Percentiles rank a stretch among this genome's conserved stretches.
Conservation (phyloP, 2,888 invertebrate species). For the Rhyacophila evoluta region DNA sequence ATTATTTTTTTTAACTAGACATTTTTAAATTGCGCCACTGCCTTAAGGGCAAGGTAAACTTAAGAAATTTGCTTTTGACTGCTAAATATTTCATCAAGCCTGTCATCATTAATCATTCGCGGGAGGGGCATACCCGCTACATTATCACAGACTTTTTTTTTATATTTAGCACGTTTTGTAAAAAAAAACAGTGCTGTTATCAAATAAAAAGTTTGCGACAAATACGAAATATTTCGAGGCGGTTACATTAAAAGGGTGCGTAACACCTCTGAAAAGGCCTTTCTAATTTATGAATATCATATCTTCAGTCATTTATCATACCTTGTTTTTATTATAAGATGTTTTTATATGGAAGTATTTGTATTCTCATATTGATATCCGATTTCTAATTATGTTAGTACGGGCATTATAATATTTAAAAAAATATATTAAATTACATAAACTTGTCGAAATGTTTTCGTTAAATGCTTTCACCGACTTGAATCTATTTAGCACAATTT, state of each 20-base stretch:
- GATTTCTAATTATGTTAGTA: too few species aligned
- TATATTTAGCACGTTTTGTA: slow-evolving; percentile 8
- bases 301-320: background rate
- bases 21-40: too few species aligned
- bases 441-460: too few species aligned
- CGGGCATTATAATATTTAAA: too few species aligned
- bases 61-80: slow-evolving; percentile 36
- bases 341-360: too few species aligned
- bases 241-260: background rate
- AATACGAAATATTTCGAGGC: background rate
- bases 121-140: slow-evolving; percentile 3
- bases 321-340: too few species aligned
- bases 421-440: too few species aligned
- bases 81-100: slow-evolving; percentile 39
- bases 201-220: slow-evolving; percentile 19
- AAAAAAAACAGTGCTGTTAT: background rate
- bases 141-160: background rate
- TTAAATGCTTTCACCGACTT: too few species aligned
- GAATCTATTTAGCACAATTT: too few species aligned
- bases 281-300: background rate
- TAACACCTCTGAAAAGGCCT: background rate
- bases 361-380: too few species aligned
- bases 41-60: background rate
- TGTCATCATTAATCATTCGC: slow-evolving; percentile 36
- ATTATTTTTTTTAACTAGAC: too few species aligned